Evolutionary conservation across 2,113 vertebrate genomes (phyloP).

Genomic region (Hippocampus abdominalis): DNA sequence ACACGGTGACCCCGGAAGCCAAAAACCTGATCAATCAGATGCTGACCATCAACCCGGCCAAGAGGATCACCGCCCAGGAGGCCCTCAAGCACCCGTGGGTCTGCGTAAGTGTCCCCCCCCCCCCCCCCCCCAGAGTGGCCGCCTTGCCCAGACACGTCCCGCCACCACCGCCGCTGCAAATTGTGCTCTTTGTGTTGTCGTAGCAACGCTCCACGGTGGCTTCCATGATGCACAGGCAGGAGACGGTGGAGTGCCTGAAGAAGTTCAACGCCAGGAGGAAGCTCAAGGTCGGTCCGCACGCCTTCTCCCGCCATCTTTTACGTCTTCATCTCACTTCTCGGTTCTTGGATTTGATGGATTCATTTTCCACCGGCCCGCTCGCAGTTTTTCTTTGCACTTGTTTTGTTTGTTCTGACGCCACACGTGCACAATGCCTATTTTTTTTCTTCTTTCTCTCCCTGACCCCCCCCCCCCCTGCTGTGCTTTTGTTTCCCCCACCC

Average conservation of each 20-base stretch:
- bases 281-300: slow-evolving; percentile 81
- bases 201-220: slow-evolving; percentile 98
- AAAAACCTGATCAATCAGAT: slow-evolving; percentile 99
- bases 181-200: neutral
- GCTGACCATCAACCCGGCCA: slow-evolving; percentile 96
- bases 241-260: slow-evolving; percentile 96
- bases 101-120: slow-evolving; percentile 88
- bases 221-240: slow-evolving; percentile 98
- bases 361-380: neutral
- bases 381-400: too few relatives aligned
- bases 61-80: slow-evolving; percentile 95
- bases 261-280: slow-evolving; percentile 97
- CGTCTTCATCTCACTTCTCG: neutral
- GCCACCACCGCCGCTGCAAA: neutral
- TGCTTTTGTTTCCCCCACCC: slow-evolving; percentile 16
- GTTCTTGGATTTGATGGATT: neutral
- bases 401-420: too few relatives aligned
- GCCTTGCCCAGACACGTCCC: too few relatives aligned
- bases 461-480: neutral
- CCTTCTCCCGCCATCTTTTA: neutral
- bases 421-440: too few relatives aligned
- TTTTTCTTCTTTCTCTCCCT: neutral
- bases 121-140: slow-evolving; percentile 13
- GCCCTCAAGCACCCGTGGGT: slow-evolving; percentile 98
- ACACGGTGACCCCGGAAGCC: slow-evolving; percentile 93